phyloP scores from a whole-genome alignment of 2,888 invertebrate species.

The Mystacides longicornis region DNA sequence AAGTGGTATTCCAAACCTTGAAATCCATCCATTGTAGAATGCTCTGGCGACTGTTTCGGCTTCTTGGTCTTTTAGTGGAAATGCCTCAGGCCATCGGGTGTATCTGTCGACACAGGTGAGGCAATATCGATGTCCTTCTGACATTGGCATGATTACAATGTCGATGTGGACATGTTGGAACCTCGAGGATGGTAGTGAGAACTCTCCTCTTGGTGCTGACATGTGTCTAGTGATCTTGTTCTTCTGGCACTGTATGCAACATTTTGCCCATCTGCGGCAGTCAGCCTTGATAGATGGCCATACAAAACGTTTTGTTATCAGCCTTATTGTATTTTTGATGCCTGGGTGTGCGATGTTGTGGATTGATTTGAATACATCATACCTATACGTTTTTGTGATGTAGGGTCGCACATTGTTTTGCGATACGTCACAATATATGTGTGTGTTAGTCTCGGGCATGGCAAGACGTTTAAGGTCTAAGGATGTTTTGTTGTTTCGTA shows the following conservation, averaged over 20 bases:
- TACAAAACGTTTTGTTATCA: slow-evolving; percentile 22
- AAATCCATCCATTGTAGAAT: slow-evolving; percentile 4
- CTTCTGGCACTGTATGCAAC: slow-evolving; percentile 2
- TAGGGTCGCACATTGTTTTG: not conserved
- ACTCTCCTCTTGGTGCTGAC: not conserved
- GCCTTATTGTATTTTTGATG: not conserved
- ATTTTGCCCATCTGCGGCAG: slow-evolving; percentile 8
- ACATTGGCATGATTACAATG: not conserved
- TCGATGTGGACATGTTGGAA: slow-evolving; percentile 27
- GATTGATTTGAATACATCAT: not conserved
- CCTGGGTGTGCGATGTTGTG: not conserved
- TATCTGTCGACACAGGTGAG: not conserved
- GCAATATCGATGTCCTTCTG: not conserved
- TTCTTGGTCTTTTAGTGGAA: not conserved
- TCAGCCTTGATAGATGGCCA: slow-evolving; percentile 26
- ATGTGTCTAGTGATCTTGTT: not conserved
- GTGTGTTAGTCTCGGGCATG: not conserved
- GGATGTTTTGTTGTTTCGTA: not conserved
- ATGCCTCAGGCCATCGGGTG: not conserved
- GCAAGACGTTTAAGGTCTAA: not conserved
- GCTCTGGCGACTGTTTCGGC: not conserved
- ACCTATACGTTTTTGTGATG: not conserved
- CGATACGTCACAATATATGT: not conserved
- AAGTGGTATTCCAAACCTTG: slow-evolving; percentile 30
- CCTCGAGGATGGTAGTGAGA: slow-evolving; percentile 25